Evolutionary conservation across 35 echinoderm and acorn worm genomes (phyloP).

Genomic region (Amphiura filiformis): DNA sequence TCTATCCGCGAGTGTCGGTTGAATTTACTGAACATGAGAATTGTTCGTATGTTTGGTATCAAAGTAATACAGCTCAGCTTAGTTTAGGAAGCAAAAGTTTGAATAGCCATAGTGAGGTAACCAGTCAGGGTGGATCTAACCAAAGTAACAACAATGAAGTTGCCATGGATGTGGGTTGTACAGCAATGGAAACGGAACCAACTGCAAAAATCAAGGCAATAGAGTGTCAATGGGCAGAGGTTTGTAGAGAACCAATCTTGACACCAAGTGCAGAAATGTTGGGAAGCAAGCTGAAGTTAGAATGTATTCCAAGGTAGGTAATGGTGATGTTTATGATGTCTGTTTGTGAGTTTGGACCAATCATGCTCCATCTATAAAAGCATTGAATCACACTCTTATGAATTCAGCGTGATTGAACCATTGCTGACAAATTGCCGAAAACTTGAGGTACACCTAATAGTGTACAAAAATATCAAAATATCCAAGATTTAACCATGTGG

Average conservation of each 20-base stretch:
- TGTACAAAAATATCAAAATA: too few relatives aligned
- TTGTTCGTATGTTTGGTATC: constrained; percentile 65
- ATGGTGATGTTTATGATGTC: too few relatives aligned
- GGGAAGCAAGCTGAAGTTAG: constrained; percentile 46
- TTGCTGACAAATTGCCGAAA: too few relatives aligned
- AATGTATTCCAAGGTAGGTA: constrained; percentile 54
- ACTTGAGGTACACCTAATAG: too few relatives aligned
- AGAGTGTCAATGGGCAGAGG: constrained; percentile 32
- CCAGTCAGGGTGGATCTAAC: background rate
- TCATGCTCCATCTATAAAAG: too few relatives aligned
- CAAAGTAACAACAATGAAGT: background rate
- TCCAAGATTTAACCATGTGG: too few relatives aligned
- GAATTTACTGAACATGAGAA: constrained; percentile 55
- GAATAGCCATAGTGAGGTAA: background rate
- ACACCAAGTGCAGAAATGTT: constrained; percentile 46
- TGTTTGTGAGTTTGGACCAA: too few relatives aligned
- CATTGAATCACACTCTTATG: too few relatives aligned
- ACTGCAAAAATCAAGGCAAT: background rate
- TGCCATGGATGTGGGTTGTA: background rate
- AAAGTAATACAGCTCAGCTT: background rate
- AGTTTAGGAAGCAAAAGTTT: background rate
- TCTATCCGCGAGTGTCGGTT: constrained; percentile 50
- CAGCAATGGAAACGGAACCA: constrained; percentile 12
- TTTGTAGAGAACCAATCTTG: constrained; percentile 40
- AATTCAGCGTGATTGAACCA: too few relatives aligned